A percentile compares a stretch with the other conserved stretches of the same genome.
These are phyloP conservation scores for Epirrita christyi DNA, from an alignment of 2,888 invertebrate species.

Conservation along the genomic window DNA sequence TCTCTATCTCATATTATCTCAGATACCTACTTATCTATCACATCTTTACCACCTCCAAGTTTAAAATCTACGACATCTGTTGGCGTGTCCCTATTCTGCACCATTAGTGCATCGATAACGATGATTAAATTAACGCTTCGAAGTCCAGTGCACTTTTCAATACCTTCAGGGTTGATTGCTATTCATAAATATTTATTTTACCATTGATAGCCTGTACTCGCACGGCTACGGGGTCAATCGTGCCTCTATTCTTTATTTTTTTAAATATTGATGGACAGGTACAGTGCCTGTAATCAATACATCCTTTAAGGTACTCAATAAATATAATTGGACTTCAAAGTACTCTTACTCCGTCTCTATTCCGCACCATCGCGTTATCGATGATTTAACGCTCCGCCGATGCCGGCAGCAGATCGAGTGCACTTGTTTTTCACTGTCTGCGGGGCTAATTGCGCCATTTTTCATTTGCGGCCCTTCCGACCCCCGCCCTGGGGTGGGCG, in stretches of 20 bases:
- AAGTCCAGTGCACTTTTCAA: too few species aligned
- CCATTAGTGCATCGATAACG: too few species aligned
- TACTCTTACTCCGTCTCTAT: slow-evolving; percentile 40
- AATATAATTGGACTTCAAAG: slow-evolving; percentile 23
- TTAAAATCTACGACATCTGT: too few species aligned
- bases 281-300: slow-evolving; percentile 2
- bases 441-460: slow-evolving; percentile 82
- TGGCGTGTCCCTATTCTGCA: too few species aligned
- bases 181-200: too few species aligned
- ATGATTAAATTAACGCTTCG: too few species aligned
- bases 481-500: slow-evolving; percentile 36
- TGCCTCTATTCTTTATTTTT: too few species aligned
- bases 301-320: slow-evolving; percentile 14
- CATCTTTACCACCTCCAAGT: too few species aligned
- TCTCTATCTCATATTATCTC: slow-evolving; percentile 1
- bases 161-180: too few species aligned
- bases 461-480: slow-evolving; percentile 71
- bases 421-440: slow-evolving; percentile 84
- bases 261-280: neutral
- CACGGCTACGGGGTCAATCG: too few species aligned
- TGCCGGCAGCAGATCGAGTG: slow-evolving; percentile 73
- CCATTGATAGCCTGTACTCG: too few species aligned
- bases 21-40: neutral
- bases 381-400: slow-evolving; percentile 53
- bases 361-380: slow-evolving; percentile 57